A percentile compares a stretch with the other conserved stretches of the same genome.
These are phyloP conservation scores for Calyptomena viridis DNA, from an alignment of 2,113 vertebrate genomes.

Conservation along the genomic window DNA sequence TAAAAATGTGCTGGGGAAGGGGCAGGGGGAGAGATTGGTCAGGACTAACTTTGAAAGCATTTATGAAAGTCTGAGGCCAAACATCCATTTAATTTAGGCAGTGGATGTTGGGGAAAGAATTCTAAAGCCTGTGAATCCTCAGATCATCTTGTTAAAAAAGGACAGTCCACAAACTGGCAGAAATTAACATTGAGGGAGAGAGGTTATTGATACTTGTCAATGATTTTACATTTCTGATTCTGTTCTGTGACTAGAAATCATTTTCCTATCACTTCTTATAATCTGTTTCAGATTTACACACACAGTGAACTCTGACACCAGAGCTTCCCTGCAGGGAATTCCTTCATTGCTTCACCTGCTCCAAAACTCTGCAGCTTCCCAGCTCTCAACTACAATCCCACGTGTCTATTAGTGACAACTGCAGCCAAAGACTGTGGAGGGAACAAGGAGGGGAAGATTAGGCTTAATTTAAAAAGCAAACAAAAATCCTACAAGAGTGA, in stretches of 20 bases:
- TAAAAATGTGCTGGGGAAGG: background rate
- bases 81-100: background rate
- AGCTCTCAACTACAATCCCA: background rate
- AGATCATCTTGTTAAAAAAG: background rate
- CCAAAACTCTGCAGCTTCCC: background rate
- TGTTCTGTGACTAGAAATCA: background rate
- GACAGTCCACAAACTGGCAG: background rate
- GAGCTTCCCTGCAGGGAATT: background rate
- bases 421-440: background rate
- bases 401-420: background rate
- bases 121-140: background rate
- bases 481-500: background rate
- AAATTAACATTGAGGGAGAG: background rate
- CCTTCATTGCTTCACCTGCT: background rate
- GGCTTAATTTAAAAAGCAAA: conserved; percentile 26
- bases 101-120: background rate
- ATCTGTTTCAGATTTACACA: background rate
- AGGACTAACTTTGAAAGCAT: background rate
- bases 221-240: background rate
- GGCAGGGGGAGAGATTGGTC: background rate
- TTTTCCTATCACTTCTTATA: background rate
- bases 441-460: background rate
- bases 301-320: background rate
- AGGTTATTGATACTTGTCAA: background rate
- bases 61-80: background rate